phyloP scores from a whole-genome alignment of 2,113 vertebrate genomes.

The Pycnonotus jocosus region DNA sequence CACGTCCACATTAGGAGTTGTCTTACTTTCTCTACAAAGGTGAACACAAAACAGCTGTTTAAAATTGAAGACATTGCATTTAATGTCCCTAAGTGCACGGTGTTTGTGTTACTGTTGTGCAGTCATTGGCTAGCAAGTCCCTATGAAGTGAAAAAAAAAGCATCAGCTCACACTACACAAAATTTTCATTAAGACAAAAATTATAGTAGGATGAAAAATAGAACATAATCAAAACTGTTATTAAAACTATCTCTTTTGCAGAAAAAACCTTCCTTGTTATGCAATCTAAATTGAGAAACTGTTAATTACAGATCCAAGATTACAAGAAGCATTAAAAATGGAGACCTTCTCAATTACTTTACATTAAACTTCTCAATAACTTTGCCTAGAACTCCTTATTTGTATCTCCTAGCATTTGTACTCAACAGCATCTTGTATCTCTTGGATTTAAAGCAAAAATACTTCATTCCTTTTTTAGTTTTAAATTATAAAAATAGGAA shows the following conservation, averaged over 20 bases:
- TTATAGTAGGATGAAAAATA: background rate
- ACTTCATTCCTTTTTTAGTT: background rate
- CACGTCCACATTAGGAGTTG: background rate
- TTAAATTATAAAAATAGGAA: background rate
- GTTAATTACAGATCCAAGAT: background rate
- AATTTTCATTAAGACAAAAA: background rate
- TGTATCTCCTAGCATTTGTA: background rate
- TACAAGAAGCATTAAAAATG: background rate
- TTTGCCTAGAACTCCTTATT: background rate
- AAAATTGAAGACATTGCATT: background rate
- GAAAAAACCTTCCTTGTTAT: background rate
- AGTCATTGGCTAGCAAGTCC: background rate
- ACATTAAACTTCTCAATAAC: background rate
- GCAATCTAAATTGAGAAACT: background rate
- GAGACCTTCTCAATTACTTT: background rate
- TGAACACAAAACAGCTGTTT: background rate
- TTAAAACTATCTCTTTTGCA: background rate
- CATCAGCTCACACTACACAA: fast-evolving
- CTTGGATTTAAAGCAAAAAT: background rate
- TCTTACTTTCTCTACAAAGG: background rate
- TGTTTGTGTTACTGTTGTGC: background rate
- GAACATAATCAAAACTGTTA: background rate
- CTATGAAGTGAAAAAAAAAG: background rate
- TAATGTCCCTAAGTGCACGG: background rate
- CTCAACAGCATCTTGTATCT: background rate